Conservation (phyloP, 2,888 invertebrate genomes). For the Catocala fraxini region DNA sequence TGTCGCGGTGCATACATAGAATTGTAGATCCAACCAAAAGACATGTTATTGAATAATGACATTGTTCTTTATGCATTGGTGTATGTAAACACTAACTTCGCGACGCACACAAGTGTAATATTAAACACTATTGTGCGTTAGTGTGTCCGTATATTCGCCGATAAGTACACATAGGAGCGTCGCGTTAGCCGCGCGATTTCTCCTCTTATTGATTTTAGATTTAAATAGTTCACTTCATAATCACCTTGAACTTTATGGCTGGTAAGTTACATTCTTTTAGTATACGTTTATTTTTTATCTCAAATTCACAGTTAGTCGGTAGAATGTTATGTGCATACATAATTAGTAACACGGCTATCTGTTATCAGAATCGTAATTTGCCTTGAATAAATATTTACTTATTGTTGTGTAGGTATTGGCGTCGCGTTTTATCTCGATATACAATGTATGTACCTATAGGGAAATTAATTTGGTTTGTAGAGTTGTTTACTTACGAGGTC, state of each 20-base stretch:
- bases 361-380: conserved; percentile 57
- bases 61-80: conserved; percentile 75
- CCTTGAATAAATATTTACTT: conserved; percentile 61
- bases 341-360: conserved; percentile 51
- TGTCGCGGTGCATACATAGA: conserved; percentile 63
- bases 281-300: conserved; percentile 34
- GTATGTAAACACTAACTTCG: conserved; percentile 72
- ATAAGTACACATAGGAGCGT: conserved; percentile 74
- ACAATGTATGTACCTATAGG: conserved; percentile 38
- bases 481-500: conserved; percentile 45
- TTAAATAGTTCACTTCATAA: conserved; percentile 64
- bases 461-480: conserved; percentile 35
- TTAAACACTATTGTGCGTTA: conserved; percentile 53
- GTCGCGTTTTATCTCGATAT: conserved; percentile 40
- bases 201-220: conserved; percentile 80
- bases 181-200: conserved; percentile 75
- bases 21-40: conserved; percentile 61
- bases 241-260: conserved; percentile 83
- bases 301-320: conserved; percentile 36
- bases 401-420: conserved; percentile 37
- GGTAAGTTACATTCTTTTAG: conserved; percentile 67
- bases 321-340: conserved; percentile 43
- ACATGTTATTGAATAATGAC: conserved; percentile 76
- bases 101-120: conserved; percentile 59
- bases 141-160: conserved; percentile 68